Evolutionary conservation across 2,113 vertebrate genomes (phyloP), one percentile per base, ranked within the genome.

Genomic region (Rafetus swinhoei): DNA sequence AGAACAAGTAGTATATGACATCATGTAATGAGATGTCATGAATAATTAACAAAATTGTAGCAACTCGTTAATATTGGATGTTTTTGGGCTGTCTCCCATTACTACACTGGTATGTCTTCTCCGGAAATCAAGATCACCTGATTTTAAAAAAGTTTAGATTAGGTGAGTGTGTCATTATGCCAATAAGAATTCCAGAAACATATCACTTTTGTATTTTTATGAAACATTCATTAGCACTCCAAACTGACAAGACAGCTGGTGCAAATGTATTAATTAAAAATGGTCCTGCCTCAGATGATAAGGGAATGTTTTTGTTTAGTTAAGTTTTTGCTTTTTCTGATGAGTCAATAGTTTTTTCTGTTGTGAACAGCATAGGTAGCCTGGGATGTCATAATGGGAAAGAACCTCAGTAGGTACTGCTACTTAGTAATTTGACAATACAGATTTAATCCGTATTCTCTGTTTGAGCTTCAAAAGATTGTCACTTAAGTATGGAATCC

Each of bases 141-240:
- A 35, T 87, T 86, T 69, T 74, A 88, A 54, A 19, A 50, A 7
- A 16, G 50, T 86, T 90, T 62, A 89, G 39, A 77, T 62, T 84
- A 65, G 76, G 81, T 7, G 76, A 56, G 86, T 85, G 54, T 52
- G 62, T 53, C 27, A 65, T 32, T 39, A 54, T 86, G 52, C 62
- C 80, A 81, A 82, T 32, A 94, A 85, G 45, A 85, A 59, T 89
- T 94, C 77, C 84, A 93, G 55, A 65, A 95, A 87, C 35, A 93
- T 45, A 45, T 45, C 45, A n/a, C 76, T 18, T 32, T 82, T 88
- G 91, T 86, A 60, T 69, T 92, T 45, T 91, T 84, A 57, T 90
- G 91, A 95, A 72, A 92, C 90, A 39, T 2, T 72, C 13, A 27
- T 84, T 22, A 13, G 6, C 25, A 90, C 84, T 89, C 74, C 77